Evolutionary conservation across 1,140 invertebrate genomes (phyloP), one percentile per base, ranked within the genome.

Genomic region (Drosophila funebris): DNA sequence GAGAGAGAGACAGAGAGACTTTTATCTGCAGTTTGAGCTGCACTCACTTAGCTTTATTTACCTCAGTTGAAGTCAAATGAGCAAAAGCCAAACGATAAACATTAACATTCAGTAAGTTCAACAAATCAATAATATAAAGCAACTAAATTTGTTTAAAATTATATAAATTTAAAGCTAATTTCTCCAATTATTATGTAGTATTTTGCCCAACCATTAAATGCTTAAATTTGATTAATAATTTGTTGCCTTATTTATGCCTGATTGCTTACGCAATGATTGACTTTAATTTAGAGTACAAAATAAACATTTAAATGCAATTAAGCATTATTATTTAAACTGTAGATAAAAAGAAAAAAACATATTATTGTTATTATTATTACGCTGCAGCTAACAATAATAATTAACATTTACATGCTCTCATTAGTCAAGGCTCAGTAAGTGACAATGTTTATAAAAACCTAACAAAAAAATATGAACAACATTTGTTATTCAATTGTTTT

Each of bases 21-120:
- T 64, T 0, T 41, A 36, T 1, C 41, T 62, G 0, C n/a, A 78
- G 18, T 11, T 60, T 18, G 13, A 54, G 8, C 27, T 50, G 62
- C 83, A 80, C 22, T 22, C 22, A 53, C 33, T 53, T 61, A 54
- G 11, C 44, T 11, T 39, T 61, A 50, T 50, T 61, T 60, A 60
- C 43, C 57, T 46, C 18, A 7, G 16, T 52, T 33, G 14, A 16
- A 60, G 29, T 24, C 4, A 31, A 48, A 46, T 48, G 57, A 60
- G 29, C 57, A 60, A 36, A 41, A 60, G 43, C 41, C 27, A 14
- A 60, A 48, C 29, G 43, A 33, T 43, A 46, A 36, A 44, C n/a
- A 46, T 60, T 46, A 60, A 24, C n/a, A 24, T 31, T 43, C 16
- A 29, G 9, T 20, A 27, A 41, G 36, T n/a, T 41, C 4, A 31